Evolutionary conservation across 2,888 invertebrate genomes (phyloP), one percentile per base, ranked within the genome.

Genomic region (Julus scanicus): DNA sequence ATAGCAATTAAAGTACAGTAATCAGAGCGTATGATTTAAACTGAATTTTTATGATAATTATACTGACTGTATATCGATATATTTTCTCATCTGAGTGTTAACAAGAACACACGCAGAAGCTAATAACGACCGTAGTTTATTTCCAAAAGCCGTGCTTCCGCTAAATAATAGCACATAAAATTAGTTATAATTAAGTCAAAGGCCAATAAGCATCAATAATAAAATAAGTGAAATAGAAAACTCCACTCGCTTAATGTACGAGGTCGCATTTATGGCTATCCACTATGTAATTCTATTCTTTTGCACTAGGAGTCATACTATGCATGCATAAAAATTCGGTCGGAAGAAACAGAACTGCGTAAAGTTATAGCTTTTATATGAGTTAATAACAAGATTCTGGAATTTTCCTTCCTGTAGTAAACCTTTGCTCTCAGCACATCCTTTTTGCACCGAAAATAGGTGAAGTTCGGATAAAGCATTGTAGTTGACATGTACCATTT

Each of bases 141-240:
- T 80, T 37, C 37, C 80, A 29, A 80, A 29, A 80, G 15, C 37
- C 80, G 2, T 15, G 80, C 80, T 80, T 80, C 44, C 80, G 37
- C 29, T 80, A 80, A 80, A 80, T 80, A 80, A 80, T 29, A 11
- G 37, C 80, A 37, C 80, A 80, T 80, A 80, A 80, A 80, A 80
- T 80, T 80, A 80, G 80, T 39, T 80, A 15, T 80, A 80, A 80
- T 80, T 80, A 80, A 80, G 80, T 80, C 80, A 80, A 80, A 80
- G 80, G 37, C 71, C 71, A 71, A 71, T 71, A 29, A 71, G 71
- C 80, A 80, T 80, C 80, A 80, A 80, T 80, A 80, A 80, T 80
- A 80, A 80, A 80, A 80, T 80, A 80, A 13, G 80, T 37, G 37
- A 80, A 80, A 80, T 80, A 39, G 80, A 80, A 80, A 80, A 80